phyloP scores from a whole-genome alignment of 1,140 invertebrate genomes.

The Drosophila kepulauana region DNA sequence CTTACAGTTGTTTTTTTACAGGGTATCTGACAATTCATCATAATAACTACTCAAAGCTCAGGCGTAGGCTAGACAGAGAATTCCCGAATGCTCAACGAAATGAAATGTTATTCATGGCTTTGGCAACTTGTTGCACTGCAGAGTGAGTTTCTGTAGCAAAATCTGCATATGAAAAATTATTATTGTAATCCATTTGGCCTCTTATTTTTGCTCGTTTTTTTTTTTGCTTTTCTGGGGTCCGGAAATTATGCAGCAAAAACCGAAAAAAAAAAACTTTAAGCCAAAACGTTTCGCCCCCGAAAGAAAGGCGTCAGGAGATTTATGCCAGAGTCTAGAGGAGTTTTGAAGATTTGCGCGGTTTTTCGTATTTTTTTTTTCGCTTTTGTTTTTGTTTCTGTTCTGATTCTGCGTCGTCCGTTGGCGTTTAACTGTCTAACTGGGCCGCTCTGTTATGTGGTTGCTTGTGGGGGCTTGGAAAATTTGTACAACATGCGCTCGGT shows the following conservation, averaged over 20 bases:
- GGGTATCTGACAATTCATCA: not conserved
- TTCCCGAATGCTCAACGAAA: conserved; percentile 50
- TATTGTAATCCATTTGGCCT: conserved; percentile 82
- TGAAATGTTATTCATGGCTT: conserved; percentile 83
- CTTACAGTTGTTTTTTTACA: not conserved
- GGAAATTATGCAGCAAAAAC: conserved; percentile 76
- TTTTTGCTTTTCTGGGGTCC: conserved; percentile 21
- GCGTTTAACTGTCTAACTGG: conserved; percentile 34
- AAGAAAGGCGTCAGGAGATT: conserved; percentile 80
- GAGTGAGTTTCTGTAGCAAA: conserved; percentile 58
- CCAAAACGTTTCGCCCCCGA: conserved; percentile 53
- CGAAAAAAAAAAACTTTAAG: conserved; percentile 18
- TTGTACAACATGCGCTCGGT: conserved; percentile 77
- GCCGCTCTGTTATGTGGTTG: conserved; percentile 32
- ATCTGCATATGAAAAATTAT: conserved; percentile 84
- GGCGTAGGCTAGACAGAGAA: conserved; percentile 74
- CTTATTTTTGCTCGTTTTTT: conserved; percentile 4
- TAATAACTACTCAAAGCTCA: not conserved
- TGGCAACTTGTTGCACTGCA: conserved; percentile 72
- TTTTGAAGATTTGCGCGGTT: conserved; percentile 67
- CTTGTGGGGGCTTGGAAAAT: conserved; percentile 62
- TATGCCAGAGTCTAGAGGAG: conserved; percentile 58
- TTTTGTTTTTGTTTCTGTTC: conserved; percentile 29
- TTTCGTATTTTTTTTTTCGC: not conserved
- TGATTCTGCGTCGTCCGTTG: conserved; percentile 64